Conservation (phyloP, 2,113 vertebrate species). For the Lota lota region DNA sequence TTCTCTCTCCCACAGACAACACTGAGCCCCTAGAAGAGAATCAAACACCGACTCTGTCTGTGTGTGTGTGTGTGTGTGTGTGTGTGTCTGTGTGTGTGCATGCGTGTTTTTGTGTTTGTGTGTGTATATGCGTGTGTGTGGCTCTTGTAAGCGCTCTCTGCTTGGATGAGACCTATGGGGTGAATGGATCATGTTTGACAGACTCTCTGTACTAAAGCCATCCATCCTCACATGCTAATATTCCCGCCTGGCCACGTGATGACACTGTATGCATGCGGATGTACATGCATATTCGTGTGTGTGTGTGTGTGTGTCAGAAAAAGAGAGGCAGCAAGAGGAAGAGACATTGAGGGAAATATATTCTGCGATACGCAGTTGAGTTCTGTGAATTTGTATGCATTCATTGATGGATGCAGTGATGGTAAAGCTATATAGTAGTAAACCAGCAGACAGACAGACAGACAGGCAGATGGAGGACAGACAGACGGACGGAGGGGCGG, state of each 20-base stretch:
- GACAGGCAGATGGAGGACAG: too few species aligned
- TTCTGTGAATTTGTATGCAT: too few species aligned
- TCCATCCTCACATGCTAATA: constrained; percentile 75
- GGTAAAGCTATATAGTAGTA: too few species aligned
- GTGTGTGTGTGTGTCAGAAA: neutral
- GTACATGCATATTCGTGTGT: neutral
- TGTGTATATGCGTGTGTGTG: constrained; percentile 33
- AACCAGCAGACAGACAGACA: too few species aligned
- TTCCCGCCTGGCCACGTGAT: constrained; percentile 40
- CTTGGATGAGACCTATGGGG: constrained; percentile 57
- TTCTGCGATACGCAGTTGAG: too few species aligned
- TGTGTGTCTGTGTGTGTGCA: constrained; percentile 6
- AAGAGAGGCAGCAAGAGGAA: neutral
- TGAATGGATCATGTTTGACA: constrained; percentile 74
- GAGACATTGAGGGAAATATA: too few species aligned
- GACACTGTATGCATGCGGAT: too few species aligned
- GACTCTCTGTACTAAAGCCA: constrained; percentile 66
- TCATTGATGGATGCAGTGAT: too few species aligned
- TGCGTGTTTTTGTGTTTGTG: constrained; percentile 19
- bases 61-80: constrained; percentile 11
- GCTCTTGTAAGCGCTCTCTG: constrained; percentile 34
- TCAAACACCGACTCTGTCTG: neutral
- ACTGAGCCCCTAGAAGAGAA: neutral
- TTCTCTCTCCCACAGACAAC: constrained; percentile 3
- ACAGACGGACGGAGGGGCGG: neutral